Conservation (phyloP, 2,888 invertebrate species). For the Amphipyra berbera region DNA sequence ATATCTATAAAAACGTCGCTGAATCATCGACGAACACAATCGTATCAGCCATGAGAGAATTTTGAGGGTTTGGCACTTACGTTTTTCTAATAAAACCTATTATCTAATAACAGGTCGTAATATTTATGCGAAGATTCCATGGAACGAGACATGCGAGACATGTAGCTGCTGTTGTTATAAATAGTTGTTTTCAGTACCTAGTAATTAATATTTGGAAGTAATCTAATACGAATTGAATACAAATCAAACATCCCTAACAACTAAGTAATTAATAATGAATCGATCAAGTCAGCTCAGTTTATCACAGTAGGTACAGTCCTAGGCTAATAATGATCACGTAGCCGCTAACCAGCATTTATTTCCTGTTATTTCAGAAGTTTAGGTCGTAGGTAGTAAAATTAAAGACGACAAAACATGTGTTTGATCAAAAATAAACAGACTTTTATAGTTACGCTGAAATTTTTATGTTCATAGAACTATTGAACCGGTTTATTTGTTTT, state of each 20-base stretch:
- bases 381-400: constrained; percentile 30
- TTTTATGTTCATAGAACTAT: constrained; percentile 59
- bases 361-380: constrained; percentile 35
- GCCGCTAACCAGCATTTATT: constrained; percentile 6
- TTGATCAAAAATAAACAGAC: constrained; percentile 49
- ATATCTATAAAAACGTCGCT: constrained; percentile 35
- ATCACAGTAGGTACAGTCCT: too few relatives aligned
- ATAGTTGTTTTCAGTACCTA: neutral
- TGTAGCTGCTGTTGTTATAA: neutral
- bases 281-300: too few relatives aligned
- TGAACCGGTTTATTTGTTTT: constrained; percentile 57
- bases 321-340: too few relatives aligned
- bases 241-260: constrained; percentile 10
- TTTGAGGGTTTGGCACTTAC: constrained; percentile 26
- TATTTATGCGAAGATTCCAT: constrained; percentile 27
- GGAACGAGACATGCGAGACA: constrained; percentile 6
- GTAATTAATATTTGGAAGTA: constrained; percentile 8
- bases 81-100: constrained; percentile 24
- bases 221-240: neutral
- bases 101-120: constrained; percentile 20
- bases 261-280: too few relatives aligned
- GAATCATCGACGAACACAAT: constrained; percentile 39
- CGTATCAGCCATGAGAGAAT: constrained; percentile 21
- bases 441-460: constrained; percentile 51
- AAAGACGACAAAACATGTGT: constrained; percentile 44